Evolutionary conservation across 2,797 vertebrate species (phyloP).

Genomic region (Phrynocephalus vlangalii): DNA sequence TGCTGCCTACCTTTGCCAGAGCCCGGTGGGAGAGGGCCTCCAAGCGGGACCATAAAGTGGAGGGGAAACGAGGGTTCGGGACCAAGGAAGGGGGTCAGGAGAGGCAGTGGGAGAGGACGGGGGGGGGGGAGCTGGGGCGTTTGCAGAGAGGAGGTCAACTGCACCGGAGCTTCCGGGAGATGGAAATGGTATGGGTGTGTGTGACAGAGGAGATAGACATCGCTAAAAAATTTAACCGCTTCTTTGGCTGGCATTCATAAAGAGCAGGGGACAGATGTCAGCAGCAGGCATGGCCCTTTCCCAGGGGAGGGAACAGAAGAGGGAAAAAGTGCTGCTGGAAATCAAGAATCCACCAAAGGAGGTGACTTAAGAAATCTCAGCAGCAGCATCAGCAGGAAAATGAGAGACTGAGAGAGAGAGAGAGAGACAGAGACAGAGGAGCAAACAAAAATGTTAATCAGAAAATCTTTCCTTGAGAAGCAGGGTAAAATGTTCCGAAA

Average conservation of each 20-base stretch:
- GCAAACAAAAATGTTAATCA: conserved; percentile 29
- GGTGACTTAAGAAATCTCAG: conserved; percentile 66
- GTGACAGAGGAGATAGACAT: conserved; percentile 67
- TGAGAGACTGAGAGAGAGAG: neutral
- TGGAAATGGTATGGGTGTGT: conserved; percentile 57
- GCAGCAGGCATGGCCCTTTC: conserved; percentile 67
- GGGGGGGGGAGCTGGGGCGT: neutral
- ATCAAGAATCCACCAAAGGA: conserved; percentile 66
- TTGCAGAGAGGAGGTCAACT: conserved; percentile 53
- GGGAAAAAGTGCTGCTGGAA: conserved; percentile 64
- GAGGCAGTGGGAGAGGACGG: neutral
- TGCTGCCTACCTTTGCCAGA: conserved; percentile 54
- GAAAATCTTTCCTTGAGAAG: conserved; percentile 60
- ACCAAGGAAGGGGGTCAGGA: conserved; percentile 25
- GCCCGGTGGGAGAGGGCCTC: conserved; percentile 57
- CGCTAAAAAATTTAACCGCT: conserved; percentile 73
- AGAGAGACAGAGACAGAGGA: too few relatives aligned
- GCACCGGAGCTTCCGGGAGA: conserved; percentile 61
- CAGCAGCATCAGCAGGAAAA: conserved; percentile 16
- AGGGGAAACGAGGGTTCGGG: neutral
- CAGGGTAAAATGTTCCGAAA: conserved; percentile 39
- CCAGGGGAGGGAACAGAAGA: conserved; percentile 68
- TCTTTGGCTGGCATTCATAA: conserved; percentile 69
- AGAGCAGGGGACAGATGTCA: conserved; percentile 74
- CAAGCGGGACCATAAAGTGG: conserved; percentile 53